A percentile compares a stretch with the other conserved stretches of the same genome.
Evolutionary conservation across 1,140 invertebrate species (phyloP).

Genomic region (Diachasmimorpha longicaudata): DNA sequence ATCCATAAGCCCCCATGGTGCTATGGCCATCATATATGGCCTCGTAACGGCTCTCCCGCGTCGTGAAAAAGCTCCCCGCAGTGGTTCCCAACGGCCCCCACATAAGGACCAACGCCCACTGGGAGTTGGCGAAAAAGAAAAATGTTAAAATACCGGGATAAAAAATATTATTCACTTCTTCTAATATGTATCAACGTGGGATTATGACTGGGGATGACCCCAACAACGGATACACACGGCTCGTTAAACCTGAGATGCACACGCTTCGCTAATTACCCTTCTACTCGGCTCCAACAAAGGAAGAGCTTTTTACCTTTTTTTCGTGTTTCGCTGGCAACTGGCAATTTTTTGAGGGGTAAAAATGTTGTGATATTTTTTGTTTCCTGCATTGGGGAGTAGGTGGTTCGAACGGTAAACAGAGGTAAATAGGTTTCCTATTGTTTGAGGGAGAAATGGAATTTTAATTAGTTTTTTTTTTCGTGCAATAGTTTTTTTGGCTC

Average conservation of each 20-base stretch:
- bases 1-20: neutral
- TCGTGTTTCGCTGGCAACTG: neutral
- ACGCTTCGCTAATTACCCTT: neutral
- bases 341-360: neutral
- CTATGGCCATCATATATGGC: neutral
- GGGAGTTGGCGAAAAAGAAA: conserved; percentile 3
- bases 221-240: neutral
- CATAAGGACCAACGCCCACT: neutral
- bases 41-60: neutral
- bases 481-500: too few species aligned
- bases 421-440: too few species aligned
- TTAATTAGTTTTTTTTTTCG: too few species aligned
- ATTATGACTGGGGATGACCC: neutral
- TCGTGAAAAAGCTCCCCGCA: neutral
- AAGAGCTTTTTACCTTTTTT: neutral
- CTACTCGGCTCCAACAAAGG: neutral
- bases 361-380: neutral
- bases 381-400: neutral
- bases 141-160: neutral
- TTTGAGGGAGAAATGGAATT: too few species aligned
- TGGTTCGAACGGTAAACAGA: too few species aligned
- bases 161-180: neutral
- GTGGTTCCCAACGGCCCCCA: neutral
- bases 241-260: conserved; percentile 4
- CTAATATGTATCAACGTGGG: neutral